phyloP scores from a whole-genome alignment of 2,888 invertebrate genomes.

The Fragum fragum region DNA sequence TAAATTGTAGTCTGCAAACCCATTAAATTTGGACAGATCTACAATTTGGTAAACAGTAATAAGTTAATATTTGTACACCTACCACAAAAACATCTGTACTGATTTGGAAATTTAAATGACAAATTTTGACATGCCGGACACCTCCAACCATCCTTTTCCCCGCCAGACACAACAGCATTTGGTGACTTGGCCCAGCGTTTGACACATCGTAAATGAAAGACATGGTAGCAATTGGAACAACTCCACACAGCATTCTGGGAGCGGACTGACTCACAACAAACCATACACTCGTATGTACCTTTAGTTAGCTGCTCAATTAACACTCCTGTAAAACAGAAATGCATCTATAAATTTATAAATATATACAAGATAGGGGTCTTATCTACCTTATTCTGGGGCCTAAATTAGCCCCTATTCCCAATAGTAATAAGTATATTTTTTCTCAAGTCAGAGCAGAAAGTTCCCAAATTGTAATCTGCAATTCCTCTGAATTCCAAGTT shows the following conservation, averaged over 20 bases:
- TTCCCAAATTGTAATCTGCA: too few relatives aligned
- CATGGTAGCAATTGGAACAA: constrained; percentile 96
- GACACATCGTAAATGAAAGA: constrained; percentile 96
- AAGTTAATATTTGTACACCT: too few relatives aligned
- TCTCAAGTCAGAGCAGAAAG: too few relatives aligned
- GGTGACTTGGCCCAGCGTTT: constrained; percentile 93
- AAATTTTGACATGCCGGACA: constrained; percentile 98
- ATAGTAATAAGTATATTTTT: too few relatives aligned
- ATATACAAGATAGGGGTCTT: too few relatives aligned
- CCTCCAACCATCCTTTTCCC: constrained; percentile 92
- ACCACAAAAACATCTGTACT: constrained; percentile 97
- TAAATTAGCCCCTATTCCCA: too few relatives aligned
- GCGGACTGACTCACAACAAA: constrained; percentile 96
- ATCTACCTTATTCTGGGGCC: too few relatives aligned
- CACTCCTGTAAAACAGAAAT: constrained; percentile 72
- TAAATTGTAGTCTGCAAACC: too few relatives aligned
- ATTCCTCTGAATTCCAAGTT: too few relatives aligned
- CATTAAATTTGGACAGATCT: too few relatives aligned
- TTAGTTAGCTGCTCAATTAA: constrained; percentile 94
- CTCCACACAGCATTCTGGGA: constrained; percentile 95
- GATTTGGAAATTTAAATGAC: constrained; percentile 90
- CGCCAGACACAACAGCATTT: constrained; percentile 70
- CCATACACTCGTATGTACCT: constrained; percentile 95
- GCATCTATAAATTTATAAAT: neutral
- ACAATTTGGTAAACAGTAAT: too few relatives aligned